A percentile compares a stretch with the other conserved stretches of the same genome.
These are phyloP conservation scores for Prinia subflava DNA, from an alignment of 2,113 vertebrate species.

Conservation along the genomic window DNA sequence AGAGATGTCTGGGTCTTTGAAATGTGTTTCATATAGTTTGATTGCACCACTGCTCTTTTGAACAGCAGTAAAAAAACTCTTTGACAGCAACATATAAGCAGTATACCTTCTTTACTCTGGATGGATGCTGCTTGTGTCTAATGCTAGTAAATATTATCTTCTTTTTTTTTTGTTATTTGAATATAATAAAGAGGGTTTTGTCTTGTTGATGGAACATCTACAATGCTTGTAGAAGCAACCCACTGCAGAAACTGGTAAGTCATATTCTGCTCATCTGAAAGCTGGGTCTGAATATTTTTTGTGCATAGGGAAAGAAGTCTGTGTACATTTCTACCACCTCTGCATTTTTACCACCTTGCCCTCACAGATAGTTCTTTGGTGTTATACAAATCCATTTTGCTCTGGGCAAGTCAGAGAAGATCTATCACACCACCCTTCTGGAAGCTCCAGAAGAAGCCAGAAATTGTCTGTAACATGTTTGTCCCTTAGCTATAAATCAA, in stretches of 20 bases:
- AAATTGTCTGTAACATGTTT: background rate
- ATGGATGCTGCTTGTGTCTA: background rate
- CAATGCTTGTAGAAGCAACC: background rate
- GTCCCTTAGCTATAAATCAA: background rate
- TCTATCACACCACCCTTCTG: background rate
- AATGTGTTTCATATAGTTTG: background rate
- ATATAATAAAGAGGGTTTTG: background rate
- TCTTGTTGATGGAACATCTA: background rate
- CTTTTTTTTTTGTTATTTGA: background rate
- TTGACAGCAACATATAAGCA: background rate
- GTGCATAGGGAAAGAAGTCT: background rate
- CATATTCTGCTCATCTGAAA: background rate
- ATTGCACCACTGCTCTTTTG: background rate
- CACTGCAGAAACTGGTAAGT: background rate
- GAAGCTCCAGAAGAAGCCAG: background rate
- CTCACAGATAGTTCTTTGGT: accelerated
- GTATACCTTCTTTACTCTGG: background rate
- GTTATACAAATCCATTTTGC: background rate
- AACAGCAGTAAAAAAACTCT: background rate
- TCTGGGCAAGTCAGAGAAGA: background rate
- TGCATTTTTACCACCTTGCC: background rate
- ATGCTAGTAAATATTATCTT: background rate
- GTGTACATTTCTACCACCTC: background rate
- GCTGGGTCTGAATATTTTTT: background rate
- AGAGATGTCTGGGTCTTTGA: background rate